Percentiles rank a stretch among this genome's conserved stretches.
Conservation (phyloP, 1,140 invertebrate species). For the Drosophila micromelanica region DNA sequence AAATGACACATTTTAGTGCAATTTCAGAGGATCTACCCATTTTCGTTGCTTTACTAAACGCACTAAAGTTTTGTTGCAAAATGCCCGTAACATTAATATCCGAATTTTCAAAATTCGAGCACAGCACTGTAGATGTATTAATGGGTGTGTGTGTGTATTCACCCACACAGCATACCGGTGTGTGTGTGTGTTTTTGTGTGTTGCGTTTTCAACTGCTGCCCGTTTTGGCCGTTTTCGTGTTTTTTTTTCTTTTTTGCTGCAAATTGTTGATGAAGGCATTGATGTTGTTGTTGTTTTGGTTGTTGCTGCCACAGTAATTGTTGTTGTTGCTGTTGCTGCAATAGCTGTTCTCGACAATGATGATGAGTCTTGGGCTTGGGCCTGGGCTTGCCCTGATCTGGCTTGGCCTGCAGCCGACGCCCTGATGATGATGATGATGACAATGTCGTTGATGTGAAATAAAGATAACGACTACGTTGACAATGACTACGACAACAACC, state of each 20-base stretch:
- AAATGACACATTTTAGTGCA: constrained; percentile 1
- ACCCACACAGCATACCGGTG: background rate
- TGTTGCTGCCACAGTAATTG: constrained; percentile 30
- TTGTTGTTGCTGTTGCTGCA: constrained; percentile 36
- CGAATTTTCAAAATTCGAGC: constrained; percentile 48
- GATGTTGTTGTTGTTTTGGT: constrained; percentile 42
- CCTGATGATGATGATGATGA: constrained; percentile 67
- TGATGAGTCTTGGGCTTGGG: constrained; percentile 51
- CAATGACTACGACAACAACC: constrained; percentile 80
- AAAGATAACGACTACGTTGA: constrained; percentile 82
- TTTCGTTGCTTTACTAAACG: constrained; percentile 12
- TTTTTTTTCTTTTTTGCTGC: constrained; percentile 52
- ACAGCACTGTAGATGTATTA: constrained; percentile 37
- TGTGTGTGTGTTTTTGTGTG: constrained; percentile 29
- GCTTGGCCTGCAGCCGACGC: constrained; percentile 33
- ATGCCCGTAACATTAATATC: constrained; percentile 69
- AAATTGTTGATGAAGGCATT: constrained; percentile 78
- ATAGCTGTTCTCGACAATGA: constrained; percentile 65
- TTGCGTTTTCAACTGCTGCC: constrained; percentile 45
- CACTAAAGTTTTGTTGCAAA: constrained; percentile 30
- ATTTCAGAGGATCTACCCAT: background rate
- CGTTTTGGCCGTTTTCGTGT: constrained; percentile 59
- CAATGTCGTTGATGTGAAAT: constrained; percentile 81
- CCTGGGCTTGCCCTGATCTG: background rate
- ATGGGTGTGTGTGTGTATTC: constrained; percentile 15